Conservation (phyloP, 2,797 vertebrate species). For the Sandelia bainsii region DNA sequence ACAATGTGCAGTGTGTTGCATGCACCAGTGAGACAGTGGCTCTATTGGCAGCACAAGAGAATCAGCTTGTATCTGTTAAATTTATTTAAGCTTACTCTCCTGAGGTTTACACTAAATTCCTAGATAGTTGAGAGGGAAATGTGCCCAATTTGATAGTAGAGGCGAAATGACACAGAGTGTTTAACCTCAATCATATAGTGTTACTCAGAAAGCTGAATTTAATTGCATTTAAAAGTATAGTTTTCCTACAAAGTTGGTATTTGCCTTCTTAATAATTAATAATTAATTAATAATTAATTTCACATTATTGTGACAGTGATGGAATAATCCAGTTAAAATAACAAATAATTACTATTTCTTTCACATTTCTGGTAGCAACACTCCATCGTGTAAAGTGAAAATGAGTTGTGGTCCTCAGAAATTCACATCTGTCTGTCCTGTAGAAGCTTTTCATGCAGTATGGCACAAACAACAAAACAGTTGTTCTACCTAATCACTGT, state of each 20-base stretch:
- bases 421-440: too few relatives aligned
- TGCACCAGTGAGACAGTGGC: constrained; percentile 14
- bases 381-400: background rate
- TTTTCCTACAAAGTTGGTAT: too few relatives aligned
- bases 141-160: background rate
- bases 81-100: constrained; percentile 14
- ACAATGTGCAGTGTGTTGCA: constrained; percentile 14
- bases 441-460: too few relatives aligned
- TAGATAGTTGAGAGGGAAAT: background rate
- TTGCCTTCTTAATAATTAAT: too few relatives aligned
- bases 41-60: constrained; percentile 31
- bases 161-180: background rate
- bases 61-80: constrained; percentile 35
- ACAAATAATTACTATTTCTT: background rate
- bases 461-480: too few relatives aligned
- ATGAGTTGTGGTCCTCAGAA: too few relatives aligned
- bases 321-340: too few relatives aligned
- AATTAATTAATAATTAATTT: too few relatives aligned
- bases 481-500: too few relatives aligned
- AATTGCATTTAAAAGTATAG: too few relatives aligned
- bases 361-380: background rate
- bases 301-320: too few relatives aligned
- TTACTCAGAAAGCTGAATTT: background rate
- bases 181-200: background rate
- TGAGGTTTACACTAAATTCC: constrained; percentile 14